Percentiles rank a stretch among this genome's conserved stretches.
Conservation (phyloP, 2,888 invertebrate species). For the Oligia latruncula region DNA sequence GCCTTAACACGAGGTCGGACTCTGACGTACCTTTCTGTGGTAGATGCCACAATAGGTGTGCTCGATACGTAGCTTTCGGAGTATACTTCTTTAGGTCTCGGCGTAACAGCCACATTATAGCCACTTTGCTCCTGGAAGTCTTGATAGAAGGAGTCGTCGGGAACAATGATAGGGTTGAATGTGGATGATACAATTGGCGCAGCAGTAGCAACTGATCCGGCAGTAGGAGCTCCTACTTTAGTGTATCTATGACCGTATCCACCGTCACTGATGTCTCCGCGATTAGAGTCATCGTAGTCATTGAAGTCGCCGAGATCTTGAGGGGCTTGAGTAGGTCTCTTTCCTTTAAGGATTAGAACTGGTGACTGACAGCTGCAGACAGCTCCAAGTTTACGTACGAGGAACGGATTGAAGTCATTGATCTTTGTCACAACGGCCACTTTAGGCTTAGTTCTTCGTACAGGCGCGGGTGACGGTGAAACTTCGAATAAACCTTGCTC, state of each 20-base stretch:
- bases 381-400: slow-evolving; percentile 93
- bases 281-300: slow-evolving; percentile 76
- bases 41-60: slow-evolving; percentile 76
- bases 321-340: slow-evolving; percentile 78
- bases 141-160: slow-evolving; percentile 87
- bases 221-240: slow-evolving; percentile 66
- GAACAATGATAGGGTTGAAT: slow-evolving; percentile 87
- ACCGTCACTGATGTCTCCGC: slow-evolving; percentile 78
- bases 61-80: slow-evolving; percentile 79
- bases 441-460: slow-evolving; percentile 84
- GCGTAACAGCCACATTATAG: slow-evolving; percentile 75
- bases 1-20: slow-evolving; percentile 82
- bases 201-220: slow-evolving; percentile 70
- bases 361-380: slow-evolving; percentile 93
- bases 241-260: slow-evolving; percentile 77
- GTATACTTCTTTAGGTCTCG: slow-evolving; percentile 71
- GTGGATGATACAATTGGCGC: slow-evolving; percentile 81
- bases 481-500: slow-evolving; percentile 84
- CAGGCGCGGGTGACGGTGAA: slow-evolving; percentile 75
- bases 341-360: slow-evolving; percentile 87
- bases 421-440: slow-evolving; percentile 92
- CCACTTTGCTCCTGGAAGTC: slow-evolving; percentile 81
- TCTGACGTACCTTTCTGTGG: slow-evolving; percentile 79
- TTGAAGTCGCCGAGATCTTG: slow-evolving; percentile 78
- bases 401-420: slow-evolving; percentile 93